Evolutionary conservation across 2,888 invertebrate genomes (phyloP).

Genomic region (Achlya flavicornis): DNA sequence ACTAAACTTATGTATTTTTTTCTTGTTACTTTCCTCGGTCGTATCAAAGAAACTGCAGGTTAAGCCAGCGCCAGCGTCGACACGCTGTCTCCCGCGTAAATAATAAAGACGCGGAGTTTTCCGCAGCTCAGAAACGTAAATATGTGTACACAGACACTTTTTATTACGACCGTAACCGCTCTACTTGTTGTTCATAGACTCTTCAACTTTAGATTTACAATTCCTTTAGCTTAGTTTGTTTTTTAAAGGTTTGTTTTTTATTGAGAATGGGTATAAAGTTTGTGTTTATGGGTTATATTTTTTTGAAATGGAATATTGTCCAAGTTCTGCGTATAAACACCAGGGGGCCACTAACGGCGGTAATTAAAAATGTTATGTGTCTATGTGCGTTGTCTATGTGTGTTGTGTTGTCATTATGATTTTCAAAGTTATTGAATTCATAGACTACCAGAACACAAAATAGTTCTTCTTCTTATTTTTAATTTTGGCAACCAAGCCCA

Average conservation of each 20-base stretch:
- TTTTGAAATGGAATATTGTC: background rate
- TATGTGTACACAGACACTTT: constrained; percentile 38
- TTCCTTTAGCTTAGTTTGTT: background rate
- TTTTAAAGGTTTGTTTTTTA: background rate
- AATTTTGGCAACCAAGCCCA: too few species aligned
- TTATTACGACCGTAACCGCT: constrained; percentile 36
- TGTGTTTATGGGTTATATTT: background rate
- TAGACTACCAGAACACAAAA: too few species aligned
- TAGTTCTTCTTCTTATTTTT: too few species aligned
- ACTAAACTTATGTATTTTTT: too few species aligned
- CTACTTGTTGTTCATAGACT: constrained; percentile 25
- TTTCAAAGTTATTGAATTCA: too few species aligned
- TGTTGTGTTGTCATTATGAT: too few species aligned
- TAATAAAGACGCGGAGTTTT: constrained; percentile 59
- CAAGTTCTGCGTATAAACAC: too few species aligned
- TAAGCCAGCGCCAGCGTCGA: constrained; percentile 47
- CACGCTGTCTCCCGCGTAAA: constrained; percentile 55
- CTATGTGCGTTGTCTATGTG: too few species aligned
- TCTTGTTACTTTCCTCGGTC: background rate
- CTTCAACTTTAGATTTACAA: background rate
- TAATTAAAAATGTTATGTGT: too few species aligned
- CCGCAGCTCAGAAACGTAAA: constrained; percentile 41
- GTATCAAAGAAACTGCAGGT: constrained; percentile 31
- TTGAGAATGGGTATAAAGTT: background rate
- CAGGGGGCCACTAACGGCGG: too few species aligned